Base-by-base conservation (phyloP, 2,113 vertebrate species). In the Anoplopoma fimbria region DNA sequence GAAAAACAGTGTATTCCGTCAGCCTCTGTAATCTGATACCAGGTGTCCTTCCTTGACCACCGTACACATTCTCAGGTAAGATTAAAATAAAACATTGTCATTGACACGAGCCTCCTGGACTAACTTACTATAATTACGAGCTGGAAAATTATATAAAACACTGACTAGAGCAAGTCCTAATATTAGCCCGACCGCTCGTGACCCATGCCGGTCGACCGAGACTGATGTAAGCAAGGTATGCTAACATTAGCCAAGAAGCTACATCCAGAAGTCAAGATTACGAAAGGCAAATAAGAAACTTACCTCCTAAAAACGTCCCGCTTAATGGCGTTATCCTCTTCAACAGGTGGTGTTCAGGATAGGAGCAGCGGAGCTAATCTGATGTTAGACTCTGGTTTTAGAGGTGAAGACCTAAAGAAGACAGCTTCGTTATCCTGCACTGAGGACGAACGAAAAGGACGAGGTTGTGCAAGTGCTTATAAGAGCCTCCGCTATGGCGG, bases 381-480 rank as follows among this genome's bases (percentile, higher is more conserved):
- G 7, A 34, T 9, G 29, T n/a, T 4, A 17, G 4, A 2, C 27
- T n/a, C n/a, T 65, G 1, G 42, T 51, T 58, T 21, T n/a, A 2
- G 4, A 12, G 13, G 1, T 0, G 4, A 4, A 1, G 8, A n/a
- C n/a, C n/a, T n/a, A n/a, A n/a, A 3, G n/a, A 1, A 0, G 0
- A n/a, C 2, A 0, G 0, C 45, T 55, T 25, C 76, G 94, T 95
- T 96, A 94, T 95, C 95, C 94, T 94, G 36, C 95, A 96, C 94
- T 96, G 94, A 95, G 95, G 95, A 95, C 95, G 95, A 96, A 95
- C 95, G 86, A 83, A 67, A 63, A 94, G 92, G 93, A 88, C 92
- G 60, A 29, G 72, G 36, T 45, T 15, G 31, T 0, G 57, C 15
- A 6, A 2, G 17, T 1, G 68, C 2, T 92, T 95, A 91, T 95